Conservation (phyloP, 2,888 invertebrate species). For the Syritta pipiens region DNA sequence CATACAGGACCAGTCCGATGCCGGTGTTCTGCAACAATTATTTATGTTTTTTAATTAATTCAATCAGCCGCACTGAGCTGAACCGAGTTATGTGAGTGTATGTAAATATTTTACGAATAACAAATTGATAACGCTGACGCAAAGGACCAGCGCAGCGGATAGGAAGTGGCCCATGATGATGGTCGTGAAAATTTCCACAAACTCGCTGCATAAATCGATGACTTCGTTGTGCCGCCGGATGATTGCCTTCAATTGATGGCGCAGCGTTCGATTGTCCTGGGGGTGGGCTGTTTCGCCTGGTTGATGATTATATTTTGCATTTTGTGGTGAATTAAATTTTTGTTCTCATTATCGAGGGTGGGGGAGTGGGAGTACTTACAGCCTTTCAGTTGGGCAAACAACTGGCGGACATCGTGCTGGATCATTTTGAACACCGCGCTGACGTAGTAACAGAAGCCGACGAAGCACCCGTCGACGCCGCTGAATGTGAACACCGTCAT, state of each 20-base stretch:
- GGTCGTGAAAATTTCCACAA: constrained; percentile 74
- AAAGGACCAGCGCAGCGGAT: constrained; percentile 76
- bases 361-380: constrained; percentile 70
- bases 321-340: constrained; percentile 16
- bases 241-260: constrained; percentile 71
- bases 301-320: constrained; percentile 3
- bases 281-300: constrained; percentile 7
- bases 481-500: constrained; percentile 76
- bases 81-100: neutral
- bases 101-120: constrained; percentile 74
- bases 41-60: constrained; percentile 31
- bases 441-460: constrained; percentile 76
- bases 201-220: constrained; percentile 76
- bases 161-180: constrained; percentile 78
- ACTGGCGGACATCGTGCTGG: constrained; percentile 73
- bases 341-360: neutral
- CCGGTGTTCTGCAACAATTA: constrained; percentile 73
- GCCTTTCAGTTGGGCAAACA: constrained; percentile 71
- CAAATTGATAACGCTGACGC: constrained; percentile 76
- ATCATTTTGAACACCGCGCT: constrained; percentile 74
- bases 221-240: constrained; percentile 75
- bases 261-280: constrained; percentile 72
- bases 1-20: constrained; percentile 74
- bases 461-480: constrained; percentile 76
- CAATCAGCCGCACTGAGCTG: constrained; percentile 1